Evolutionary conservation across 92 coral and sea anemone genomes (phyloP), one percentile per base, ranked within the genome.

Genomic region (Phenganax marumi): DNA sequence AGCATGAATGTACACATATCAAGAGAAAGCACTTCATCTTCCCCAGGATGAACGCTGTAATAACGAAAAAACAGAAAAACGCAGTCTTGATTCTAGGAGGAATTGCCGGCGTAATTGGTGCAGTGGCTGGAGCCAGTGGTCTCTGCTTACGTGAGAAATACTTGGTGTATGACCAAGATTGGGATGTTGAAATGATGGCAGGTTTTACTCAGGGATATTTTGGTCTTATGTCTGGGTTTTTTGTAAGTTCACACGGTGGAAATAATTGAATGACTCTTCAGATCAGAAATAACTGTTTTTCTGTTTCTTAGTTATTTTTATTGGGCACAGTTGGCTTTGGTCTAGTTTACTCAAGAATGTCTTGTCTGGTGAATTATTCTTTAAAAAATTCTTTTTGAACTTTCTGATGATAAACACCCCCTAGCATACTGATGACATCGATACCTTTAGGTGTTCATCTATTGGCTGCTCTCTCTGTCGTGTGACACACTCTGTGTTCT

Each of bases 151-250:
- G 72, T 23, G 72, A 10, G 50, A 24, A 33, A 33, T 66, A 66
- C 72, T 66, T 66, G 72, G 17, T 10, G 72, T 66, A 66, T 33
- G 50, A 22, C 11, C 72, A 25, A 66, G 72, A 66, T 33, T 78
- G 83, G 83, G 56, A 62, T n/a, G 53, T n/a, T 43, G 72, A 63
- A 56, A 13, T 48, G 16, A 61, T 61, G 18, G 8, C 56, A 14
- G 56, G 68, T 33, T 78, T 78, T 46, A 78, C 83, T 25, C 8
- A 78, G 2, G 83, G 83, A 8, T 78, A 61, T 47, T 78, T 78
- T 78, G 83, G 83, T 9, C 72, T 78, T 8, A 78, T 78, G 73
- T 78, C 83, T 4, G 83, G 83, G 26, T 78, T 78, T 78, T 0
- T 62, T 2, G 83, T 78, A 43, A 78, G 83, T 78, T 54, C 5